phyloP scores from a whole-genome alignment of 2,797 vertebrate genomes.

The Coendou prehensilis region DNA sequence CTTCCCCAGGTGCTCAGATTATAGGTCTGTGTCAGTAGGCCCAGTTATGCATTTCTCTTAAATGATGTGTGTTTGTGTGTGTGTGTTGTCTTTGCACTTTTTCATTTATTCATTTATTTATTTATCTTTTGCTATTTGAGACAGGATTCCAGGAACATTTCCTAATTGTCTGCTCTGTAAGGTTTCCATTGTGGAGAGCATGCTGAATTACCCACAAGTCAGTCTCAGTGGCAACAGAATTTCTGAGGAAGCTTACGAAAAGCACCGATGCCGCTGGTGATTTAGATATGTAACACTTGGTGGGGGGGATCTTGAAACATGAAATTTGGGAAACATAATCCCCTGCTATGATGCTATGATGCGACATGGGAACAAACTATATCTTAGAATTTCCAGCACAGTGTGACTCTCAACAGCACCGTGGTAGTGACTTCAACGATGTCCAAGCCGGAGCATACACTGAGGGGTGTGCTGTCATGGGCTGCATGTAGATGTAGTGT shows the following conservation, averaged over 20 bases:
- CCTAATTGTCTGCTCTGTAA: neutral
- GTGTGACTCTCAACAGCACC: neutral
- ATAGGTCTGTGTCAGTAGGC: neutral
- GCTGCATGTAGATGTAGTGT: neutral
- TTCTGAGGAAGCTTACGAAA: neutral
- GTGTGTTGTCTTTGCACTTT: neutral
- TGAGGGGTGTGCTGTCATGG: fast-evolving
- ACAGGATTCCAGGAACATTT: neutral
- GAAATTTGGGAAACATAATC: no score
- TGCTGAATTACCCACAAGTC: neutral
- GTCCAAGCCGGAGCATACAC: neutral
- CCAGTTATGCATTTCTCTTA: neutral
- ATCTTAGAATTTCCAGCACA: neutral
- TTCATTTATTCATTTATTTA: no score
- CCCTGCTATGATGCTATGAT: neutral
- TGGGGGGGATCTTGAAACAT: neutral
- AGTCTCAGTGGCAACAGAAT: neutral
- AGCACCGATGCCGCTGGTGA: neutral
- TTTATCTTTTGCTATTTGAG: no score
- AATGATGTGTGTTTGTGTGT: neutral
- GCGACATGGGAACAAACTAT: neutral
- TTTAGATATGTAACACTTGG: neutral
- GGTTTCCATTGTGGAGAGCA: neutral
- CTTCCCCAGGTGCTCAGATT: neutral
- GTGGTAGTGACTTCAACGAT: no score